These are phyloP conservation scores for Litoditis marina DNA, from an alignment of 2,888 invertebrate genomes.

Conservation along the genomic window DNA sequence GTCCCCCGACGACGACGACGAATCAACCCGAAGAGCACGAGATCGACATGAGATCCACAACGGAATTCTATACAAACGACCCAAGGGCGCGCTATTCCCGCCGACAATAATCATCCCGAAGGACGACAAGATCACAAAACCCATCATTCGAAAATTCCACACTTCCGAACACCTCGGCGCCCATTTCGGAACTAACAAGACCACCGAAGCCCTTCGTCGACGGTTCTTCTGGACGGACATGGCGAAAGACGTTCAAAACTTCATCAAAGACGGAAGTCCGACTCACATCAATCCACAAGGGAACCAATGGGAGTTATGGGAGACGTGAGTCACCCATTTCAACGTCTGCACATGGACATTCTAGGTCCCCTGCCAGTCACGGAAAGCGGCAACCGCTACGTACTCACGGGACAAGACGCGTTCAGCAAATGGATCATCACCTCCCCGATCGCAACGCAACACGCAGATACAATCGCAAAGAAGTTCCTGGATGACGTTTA, in stretches of 20 bases:
- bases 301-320: slow-evolving; percentile 17
- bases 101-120: slow-evolving; percentile 15
- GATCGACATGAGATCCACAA: too few relatives aligned
- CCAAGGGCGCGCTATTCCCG: too few relatives aligned
- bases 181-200: slow-evolving; percentile 18
- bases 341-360: slow-evolving; percentile 20
- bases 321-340: slow-evolving; percentile 8
- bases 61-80: too few relatives aligned
- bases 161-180: slow-evolving; percentile 3
- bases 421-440: slow-evolving; percentile 20
- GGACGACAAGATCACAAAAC: neutral
- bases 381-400: slow-evolving; percentile 12
- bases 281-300: slow-evolving; percentile 6
- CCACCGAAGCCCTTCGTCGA: neutral
- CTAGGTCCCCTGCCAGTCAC: slow-evolving; percentile 23
- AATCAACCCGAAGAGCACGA: too few relatives aligned
- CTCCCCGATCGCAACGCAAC: slow-evolving; percentile 4
- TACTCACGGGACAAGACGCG: slow-evolving; percentile 9
- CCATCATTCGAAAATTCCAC: slow-evolving; percentile 17
- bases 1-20: too few relatives aligned
- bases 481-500: slow-evolving; percentile 10
- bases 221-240: slow-evolving; percentile 18
- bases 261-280: slow-evolving; percentile 8
- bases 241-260: slow-evolving; percentile 3
- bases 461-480: neutral